Evolutionary conservation across 2,113 vertebrate species (phyloP), one percentile per base, ranked within the genome.

Genomic region (Campylorhamphus procurvoides): DNA sequence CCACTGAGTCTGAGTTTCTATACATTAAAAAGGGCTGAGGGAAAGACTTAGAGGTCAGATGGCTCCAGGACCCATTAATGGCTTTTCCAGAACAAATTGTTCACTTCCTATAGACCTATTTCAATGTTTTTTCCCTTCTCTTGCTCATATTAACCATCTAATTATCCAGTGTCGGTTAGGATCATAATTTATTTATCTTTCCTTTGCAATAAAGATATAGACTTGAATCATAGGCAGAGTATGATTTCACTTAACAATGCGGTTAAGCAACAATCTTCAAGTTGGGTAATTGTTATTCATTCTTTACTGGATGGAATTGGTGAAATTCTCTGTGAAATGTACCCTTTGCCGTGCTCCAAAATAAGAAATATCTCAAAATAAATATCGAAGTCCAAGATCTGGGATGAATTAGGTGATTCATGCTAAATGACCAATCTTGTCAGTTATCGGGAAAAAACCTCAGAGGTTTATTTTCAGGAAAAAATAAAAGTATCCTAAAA

Each of bases 371-470:
- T 73, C 86, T 92, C 86, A 94, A 83, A 95, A 93, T 95, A 96
- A 92, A 81, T 73, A 72, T 52, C n/a, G 44, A 86, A 94, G 87
- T 46, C 83, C 78, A 88, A 72, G 60, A 68, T 92, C 88, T 96
- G 91, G 93, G 96, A 91, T 68, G 55, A 96, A 94, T 95, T 94
- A 92, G 60, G 71, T 95, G 96, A 96, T 96, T 91, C 90, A 95
- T 67, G 73, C 84, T 59, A 59, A 91, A 92, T 82, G 72, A 68
- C 55, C 5, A 67, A 83, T 39, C 55, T 89, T 13, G 8, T 16
- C 71, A 71, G 50, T 76, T 89, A 90, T 37, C 0, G 7, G 39
- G 50, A 96, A 91, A 87, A 93, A 87, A 5, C 1, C 8, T 29
- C 24, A 53, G 53, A 50, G 68, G 35, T 14, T 60, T 96, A 35